A percentile compares a stretch with the other conserved stretches of the same genome.
These are phyloP conservation scores for Patella ulyssiponensis DNA, from an alignment of 2,888 invertebrate species.

Conservation along the genomic window DNA sequence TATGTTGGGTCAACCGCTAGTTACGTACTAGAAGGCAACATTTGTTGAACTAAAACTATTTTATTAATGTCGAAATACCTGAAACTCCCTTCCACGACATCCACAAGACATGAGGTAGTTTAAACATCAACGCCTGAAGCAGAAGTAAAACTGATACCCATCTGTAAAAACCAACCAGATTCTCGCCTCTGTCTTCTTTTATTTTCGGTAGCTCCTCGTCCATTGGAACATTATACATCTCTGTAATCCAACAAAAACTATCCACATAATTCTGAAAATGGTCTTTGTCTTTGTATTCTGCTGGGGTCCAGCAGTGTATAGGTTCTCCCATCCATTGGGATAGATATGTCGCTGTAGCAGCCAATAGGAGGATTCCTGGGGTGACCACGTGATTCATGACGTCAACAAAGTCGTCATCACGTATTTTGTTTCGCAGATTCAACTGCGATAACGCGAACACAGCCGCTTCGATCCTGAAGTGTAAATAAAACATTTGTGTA, in stretches of 20 bases:
- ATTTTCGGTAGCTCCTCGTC: background rate
- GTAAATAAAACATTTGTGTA: too few species aligned
- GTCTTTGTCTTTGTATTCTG: background rate
- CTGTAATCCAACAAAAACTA: background rate
- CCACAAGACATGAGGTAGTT: background rate
- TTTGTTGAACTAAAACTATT: too few species aligned
- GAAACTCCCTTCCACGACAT: slow-evolving; percentile 5
- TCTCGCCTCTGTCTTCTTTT: background rate
- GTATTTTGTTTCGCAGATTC: background rate
- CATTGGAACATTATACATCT: background rate
- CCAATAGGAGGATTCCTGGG: background rate
- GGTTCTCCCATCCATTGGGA: background rate
- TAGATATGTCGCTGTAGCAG: background rate
- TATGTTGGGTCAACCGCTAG: too few species aligned
- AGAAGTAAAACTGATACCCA: slow-evolving; percentile 4
- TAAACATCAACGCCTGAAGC: background rate
- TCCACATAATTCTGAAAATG: background rate
- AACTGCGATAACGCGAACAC: background rate
- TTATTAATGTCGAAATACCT: background rate
- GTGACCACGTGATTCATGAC: background rate
- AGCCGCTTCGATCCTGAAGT: background rate
- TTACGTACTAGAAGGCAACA: background rate
- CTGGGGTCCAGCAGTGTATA: background rate
- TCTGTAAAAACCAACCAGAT: background rate
- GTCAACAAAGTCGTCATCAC: background rate